Evolutionary conservation across 64 coral and sea anemone species (phyloP), one percentile per base, ranked within the genome.

Genomic region (Montipora capricornis): DNA sequence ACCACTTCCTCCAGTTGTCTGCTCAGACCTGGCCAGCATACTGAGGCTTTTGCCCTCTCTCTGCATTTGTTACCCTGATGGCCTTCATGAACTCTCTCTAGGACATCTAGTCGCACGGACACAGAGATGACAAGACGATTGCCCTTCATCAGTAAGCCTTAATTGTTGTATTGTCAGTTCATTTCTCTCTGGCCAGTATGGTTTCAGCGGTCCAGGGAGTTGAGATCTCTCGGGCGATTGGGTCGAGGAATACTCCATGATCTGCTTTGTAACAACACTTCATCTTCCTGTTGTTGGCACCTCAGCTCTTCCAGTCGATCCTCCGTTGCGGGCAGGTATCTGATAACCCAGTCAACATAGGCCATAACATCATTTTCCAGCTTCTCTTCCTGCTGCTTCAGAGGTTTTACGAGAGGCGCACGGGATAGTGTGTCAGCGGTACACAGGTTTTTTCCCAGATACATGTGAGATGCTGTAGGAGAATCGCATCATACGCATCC

Each of bases 41-140:
- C 81, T 5, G 81, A 84, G 3, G 55, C 4, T 84, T 66, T 84
- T 2, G 57, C 81, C 26, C 81, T 29, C 44, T 69, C 57, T 6
- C 58, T 3, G 81, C 57, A 84, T 84, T 84, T 84, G 2, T n/a
- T 79, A n/a, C 77, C 77, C 6, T 79, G 77, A 5, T 79, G 77
- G 6, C 0, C 77, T 1, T 84, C 81, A 84, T 44, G 81, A 45
- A 84, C 3, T 5, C 16, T 62, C 1, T 69, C 64, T 1, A 84
- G 58, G 20, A 84, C 46, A 66, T 67, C 81, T 67, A 66, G 0
- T 62, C 81, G 3, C 57, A 84, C 44, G 44, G 81, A 45, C 64
- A 69, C 3, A 6, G 80, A 29, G 22, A 84, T 10, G 4, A 67
- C 81, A 12, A 84, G 20, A n/a, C 20, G 55, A 13, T 66, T 84